Base-by-base conservation (phyloP, 2,113 vertebrate species). In the Sinocyclocheilus anshuiensis region DNA sequence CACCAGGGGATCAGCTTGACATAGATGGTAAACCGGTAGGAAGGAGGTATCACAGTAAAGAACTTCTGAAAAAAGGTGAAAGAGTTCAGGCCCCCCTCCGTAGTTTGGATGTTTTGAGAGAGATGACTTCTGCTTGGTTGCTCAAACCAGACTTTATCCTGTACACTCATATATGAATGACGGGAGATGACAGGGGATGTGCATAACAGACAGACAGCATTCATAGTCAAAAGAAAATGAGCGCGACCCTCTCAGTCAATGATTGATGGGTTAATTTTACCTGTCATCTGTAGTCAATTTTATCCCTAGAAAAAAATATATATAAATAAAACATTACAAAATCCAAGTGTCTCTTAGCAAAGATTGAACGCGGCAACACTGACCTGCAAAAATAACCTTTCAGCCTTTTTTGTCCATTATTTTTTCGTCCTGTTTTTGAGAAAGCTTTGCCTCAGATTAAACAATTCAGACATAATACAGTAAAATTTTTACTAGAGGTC, bases 171-270 rank as follows among this genome's bases (percentile, higher is more conserved):
- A 22, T 74, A 72, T 72, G 2, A 20, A 71, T 71, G 67, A 71
- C 1, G 29, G 67, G 67, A 74, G 36, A 74, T 4, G 11, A 74
- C 71, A 42, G 53, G 6, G 69, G 33, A 82, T 81, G 59, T 67
- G 16, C 79, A 81, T 65, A 81, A 79, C 53, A 42, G 77, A 61
- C 15, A 72, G 74, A 36, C 72, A 63, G 36, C 20, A 63, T 74
- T 29, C 59, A 78, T 76, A 86, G 29, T 83, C 42, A 53, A 80
- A 86, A 59, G 29, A 88, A 84, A 75, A 75, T 80, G 36, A 55
- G 22, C 39, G 9, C 48, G 71, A 48, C 33, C 53, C 53, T 81
- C 7, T 81, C 69, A 69, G 20, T 53, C 18, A 76, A 36, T 26
- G 33, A 63, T 71, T 77, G 77, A 83, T 69, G 80, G 67, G 71